Conservation (phyloP, 1,140 invertebrate genomes). For the Camponotus vicinus region DNA sequence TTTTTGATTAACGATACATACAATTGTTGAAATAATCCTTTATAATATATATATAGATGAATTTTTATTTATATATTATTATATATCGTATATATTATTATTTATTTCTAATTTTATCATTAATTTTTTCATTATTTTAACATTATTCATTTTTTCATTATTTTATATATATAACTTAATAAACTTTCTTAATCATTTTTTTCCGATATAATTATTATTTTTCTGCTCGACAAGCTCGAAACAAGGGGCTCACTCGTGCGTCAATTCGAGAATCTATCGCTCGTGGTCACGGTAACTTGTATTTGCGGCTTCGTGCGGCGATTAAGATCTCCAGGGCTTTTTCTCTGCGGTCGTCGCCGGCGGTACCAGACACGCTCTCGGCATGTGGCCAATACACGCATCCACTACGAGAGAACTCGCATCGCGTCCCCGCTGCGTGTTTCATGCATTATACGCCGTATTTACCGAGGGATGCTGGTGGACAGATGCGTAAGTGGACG, state of each 20-base stretch:
- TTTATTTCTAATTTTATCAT: conserved; percentile 4
- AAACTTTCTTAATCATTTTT: background rate
- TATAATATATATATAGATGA: background rate
- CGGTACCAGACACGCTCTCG: conserved; percentile 75
- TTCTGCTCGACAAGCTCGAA: background rate
- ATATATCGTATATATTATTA: too few relatives aligned
- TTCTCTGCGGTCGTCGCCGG: conserved; percentile 9
- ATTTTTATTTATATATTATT: background rate
- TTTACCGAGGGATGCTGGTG: conserved; percentile 82
- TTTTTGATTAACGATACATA: background rate
- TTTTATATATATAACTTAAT: background rate
- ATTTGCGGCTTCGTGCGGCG: conserved; percentile 31
- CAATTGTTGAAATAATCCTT: background rate
- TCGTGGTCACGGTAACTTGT: conserved; percentile 39
- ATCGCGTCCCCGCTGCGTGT: conserved; percentile 73
- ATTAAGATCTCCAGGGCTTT: conserved; percentile 69
- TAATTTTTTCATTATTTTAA: background rate
- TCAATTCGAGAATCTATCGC: conserved; percentile 17
- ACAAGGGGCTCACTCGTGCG: conserved; percentile 1
- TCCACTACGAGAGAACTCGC: conserved; percentile 57
- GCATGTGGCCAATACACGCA: conserved; percentile 78
- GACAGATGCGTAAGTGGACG: conserved; percentile 85
- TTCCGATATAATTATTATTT: conserved; percentile 26
- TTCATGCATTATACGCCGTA: conserved; percentile 71
- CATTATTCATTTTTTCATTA: background rate